These are phyloP conservation scores for Anoplophora glabripennis DNA, from an alignment of 1,140 invertebrate species.

Conservation along the genomic window DNA sequence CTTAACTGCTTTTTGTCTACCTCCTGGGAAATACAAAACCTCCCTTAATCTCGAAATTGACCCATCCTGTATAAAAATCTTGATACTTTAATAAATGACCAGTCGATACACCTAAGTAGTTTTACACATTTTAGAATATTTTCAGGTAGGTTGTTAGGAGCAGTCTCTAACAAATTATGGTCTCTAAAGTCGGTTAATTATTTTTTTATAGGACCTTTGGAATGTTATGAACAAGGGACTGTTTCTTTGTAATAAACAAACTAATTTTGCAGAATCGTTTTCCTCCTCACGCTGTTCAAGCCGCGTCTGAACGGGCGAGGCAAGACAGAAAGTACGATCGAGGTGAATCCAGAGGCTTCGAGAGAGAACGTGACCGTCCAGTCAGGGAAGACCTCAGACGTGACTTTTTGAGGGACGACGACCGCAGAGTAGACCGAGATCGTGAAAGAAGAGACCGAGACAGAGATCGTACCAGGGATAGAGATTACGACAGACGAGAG, in stretches of 20 bases:
- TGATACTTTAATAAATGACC: no score
- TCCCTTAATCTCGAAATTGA: no score
- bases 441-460: slow-evolving; percentile 12
- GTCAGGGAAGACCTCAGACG: slow-evolving; percentile 33
- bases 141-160: no score
- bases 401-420: slow-evolving; percentile 39
- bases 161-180: no score
- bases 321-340: slow-evolving; percentile 42
- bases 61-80: no score
- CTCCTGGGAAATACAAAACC: no score
- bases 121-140: no score
- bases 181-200: no score
- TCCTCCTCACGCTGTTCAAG: slow-evolving; percentile 40
- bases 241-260: slow-evolving; percentile 7
- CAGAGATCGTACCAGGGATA: slow-evolving; percentile 18
- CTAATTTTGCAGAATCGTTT: slow-evolving; percentile 35
- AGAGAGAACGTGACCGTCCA: slow-evolving; percentile 25
- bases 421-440: slow-evolving; percentile 12
- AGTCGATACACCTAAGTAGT: no score
- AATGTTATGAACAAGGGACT: neutral
- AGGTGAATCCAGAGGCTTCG: slow-evolving; percentile 23
- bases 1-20: no score
- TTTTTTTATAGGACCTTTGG: neutral
- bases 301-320: slow-evolving; percentile 48
- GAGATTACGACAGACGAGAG: slow-evolving; percentile 26